These are phyloP conservation scores for Hyperoplus immaculatus DNA, from an alignment of 2,797 vertebrate species.

Conservation along the genomic window DNA sequence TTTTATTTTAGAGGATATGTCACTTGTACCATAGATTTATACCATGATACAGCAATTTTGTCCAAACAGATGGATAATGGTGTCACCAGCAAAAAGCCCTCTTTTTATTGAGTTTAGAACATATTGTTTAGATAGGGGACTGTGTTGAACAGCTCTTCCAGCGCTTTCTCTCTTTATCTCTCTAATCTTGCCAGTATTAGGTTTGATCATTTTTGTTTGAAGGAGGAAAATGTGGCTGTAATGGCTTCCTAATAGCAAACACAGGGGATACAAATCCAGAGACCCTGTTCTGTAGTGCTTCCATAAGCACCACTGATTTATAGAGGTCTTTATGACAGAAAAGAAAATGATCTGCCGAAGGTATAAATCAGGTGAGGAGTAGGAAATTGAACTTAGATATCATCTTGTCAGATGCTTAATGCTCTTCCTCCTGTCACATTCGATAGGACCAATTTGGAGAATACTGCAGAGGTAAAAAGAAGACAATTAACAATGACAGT, in stretches of 20 bases:
- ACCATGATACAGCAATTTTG: conserved; percentile 99
- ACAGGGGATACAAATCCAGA: conserved; percentile 96
- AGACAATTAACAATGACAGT: conserved; percentile 99
- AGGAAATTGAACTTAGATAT: conserved; percentile 99
- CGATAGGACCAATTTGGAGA: conserved; percentile 99
- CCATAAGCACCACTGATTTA: conserved; percentile 99
- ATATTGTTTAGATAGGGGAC: conserved; percentile 98
- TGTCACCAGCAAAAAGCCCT: conserved; percentile 97
- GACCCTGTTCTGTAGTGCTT: conserved; percentile 92
- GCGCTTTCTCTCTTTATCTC: conserved; percentile 98
- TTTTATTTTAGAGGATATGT: conserved; percentile 99
- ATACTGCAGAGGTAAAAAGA: conserved; percentile 99
- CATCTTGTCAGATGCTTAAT: conserved; percentile 99
- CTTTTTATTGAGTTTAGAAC: conserved; percentile 98
- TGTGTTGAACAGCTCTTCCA: conserved; percentile 92
- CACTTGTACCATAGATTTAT: conserved; percentile 99
- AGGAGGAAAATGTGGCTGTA: conserved; percentile 99
- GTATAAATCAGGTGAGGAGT: conserved; percentile 99
- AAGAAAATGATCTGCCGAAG: conserved; percentile 99
- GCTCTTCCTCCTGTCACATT: conserved; percentile 99
- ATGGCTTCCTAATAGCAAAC: conserved; percentile 99
- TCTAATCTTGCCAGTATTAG: conserved; percentile 99
- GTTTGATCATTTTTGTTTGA: conserved; percentile 99
- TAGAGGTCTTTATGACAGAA: conserved; percentile 99
- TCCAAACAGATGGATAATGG: conserved; percentile 99